Evolutionary conservation across 2,113 vertebrate genomes (phyloP).

Genomic region (Rousettus leschenaultii): DNA sequence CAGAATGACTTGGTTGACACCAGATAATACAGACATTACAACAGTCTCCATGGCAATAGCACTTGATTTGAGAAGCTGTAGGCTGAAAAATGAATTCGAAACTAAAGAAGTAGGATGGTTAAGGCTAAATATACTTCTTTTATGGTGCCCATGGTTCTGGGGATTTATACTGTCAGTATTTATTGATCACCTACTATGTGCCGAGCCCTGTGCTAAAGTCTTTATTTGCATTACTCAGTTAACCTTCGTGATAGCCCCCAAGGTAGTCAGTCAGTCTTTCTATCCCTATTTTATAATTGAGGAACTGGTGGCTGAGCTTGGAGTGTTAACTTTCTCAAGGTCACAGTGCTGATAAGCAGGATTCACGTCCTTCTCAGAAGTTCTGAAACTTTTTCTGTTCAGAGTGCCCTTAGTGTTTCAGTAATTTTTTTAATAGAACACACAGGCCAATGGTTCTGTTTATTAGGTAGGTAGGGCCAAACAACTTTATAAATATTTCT

Average conservation of each 20-base stretch:
- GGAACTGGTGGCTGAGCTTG: background rate
- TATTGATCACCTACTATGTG: background rate
- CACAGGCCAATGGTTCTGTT: background rate
- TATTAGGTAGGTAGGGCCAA: background rate
- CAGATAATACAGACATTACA: background rate
- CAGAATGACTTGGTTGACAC: slow-evolving; percentile 23
- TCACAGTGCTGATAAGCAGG: background rate
- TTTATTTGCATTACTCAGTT: background rate
- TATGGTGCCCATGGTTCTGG: background rate
- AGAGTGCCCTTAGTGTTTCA: background rate
- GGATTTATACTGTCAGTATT: background rate
- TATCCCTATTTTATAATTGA: background rate
- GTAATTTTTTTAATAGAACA: background rate
- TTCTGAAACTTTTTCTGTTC: background rate
- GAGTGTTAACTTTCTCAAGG: background rate
- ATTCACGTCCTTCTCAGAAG: background rate
- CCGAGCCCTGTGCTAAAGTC: background rate
- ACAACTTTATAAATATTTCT: background rate
- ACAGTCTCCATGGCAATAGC: slow-evolving; percentile 35
- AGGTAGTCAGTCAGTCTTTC: background rate
- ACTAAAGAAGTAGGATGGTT: background rate
- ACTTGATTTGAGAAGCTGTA: slow-evolving; percentile 4
- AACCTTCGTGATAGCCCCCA: background rate
- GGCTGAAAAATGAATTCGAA: background rate
- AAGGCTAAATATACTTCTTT: background rate